phyloP scores from a whole-genome alignment of 2,113 vertebrate species.

The Aphyosemion australe region DNA sequence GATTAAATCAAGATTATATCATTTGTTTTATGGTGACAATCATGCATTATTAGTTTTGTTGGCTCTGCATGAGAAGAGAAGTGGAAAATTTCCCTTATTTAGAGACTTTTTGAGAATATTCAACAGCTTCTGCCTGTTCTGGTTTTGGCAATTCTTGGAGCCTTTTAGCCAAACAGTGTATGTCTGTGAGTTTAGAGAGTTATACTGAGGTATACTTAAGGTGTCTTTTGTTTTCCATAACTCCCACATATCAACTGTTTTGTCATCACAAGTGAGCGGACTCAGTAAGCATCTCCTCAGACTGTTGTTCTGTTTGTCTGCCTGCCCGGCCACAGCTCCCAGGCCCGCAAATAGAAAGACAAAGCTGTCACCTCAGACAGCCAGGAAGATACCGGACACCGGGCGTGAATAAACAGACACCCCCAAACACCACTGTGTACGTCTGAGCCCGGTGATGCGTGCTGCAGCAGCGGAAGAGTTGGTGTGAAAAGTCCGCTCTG shows the following conservation, averaged over 20 bases:
- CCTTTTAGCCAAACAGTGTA: background rate
- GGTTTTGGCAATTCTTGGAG: background rate
- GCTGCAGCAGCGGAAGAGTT: slow-evolving; percentile 17
- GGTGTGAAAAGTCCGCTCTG: slow-evolving; percentile 22
- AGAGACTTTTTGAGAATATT: too few species aligned
- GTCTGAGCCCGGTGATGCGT: slow-evolving; percentile 28
- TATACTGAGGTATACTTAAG: background rate
- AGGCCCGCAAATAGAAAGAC: slow-evolving; percentile 34
- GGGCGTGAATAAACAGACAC: slow-evolving; percentile 37
- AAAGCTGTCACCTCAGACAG: slow-evolving; percentile 27
- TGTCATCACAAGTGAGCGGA: background rate
- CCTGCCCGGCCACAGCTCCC: slow-evolving; percentile 15
- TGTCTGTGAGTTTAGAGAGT: background rate
- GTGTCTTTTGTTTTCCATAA: background rate
- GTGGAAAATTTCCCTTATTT: too few species aligned
- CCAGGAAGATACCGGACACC: slow-evolving; percentile 22
- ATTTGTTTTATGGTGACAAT: too few species aligned
- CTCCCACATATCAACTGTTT: background rate
- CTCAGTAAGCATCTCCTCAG: slow-evolving; percentile 8
- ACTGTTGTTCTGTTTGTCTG: slow-evolving; percentile 35
- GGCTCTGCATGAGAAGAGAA: too few species aligned
- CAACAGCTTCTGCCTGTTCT: background rate
- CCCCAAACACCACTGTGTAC: slow-evolving; percentile 35
- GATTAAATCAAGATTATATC: background rate
- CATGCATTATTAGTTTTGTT: too few species aligned